phyloP scores from a whole-genome alignment of 1,140 invertebrate genomes.

The Meteorus sp. region DNA sequence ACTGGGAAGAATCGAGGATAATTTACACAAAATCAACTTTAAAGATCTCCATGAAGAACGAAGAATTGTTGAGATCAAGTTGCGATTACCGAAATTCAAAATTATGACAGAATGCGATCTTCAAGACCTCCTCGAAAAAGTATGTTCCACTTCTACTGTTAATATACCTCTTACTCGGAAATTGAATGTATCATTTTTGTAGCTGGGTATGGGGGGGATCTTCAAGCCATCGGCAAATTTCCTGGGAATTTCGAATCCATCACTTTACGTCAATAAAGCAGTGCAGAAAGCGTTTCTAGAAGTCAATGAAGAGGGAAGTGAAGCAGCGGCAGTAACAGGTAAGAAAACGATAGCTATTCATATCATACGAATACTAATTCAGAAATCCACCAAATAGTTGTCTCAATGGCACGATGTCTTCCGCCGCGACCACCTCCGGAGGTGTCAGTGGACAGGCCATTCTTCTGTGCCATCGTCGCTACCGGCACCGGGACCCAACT shows the following conservation, averaged over 20 bases:
- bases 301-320: conserved; percentile 64
- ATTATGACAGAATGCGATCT: conserved; percentile 66
- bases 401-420: conserved; percentile 39
- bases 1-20: conserved; percentile 56
- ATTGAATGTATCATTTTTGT: conserved; percentile 24
- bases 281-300: conserved; percentile 63
- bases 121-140: conserved; percentile 60
- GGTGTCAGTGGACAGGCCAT: conserved; percentile 4
- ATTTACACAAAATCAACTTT: conserved; percentile 56
- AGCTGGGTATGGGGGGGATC: conserved; percentile 65
- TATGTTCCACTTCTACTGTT: conserved; percentile 41
- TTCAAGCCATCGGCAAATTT: conserved; percentile 66
- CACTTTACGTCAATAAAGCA: conserved; percentile 59
- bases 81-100: conserved; percentile 73
- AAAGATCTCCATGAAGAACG: conserved; percentile 40
- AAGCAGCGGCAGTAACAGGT: conserved; percentile 59
- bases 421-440: conserved; percentile 35
- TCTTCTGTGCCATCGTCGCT: conserved; percentile 10
- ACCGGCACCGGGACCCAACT: background rate
- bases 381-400: conserved; percentile 28
- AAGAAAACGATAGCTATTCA: conserved; percentile 20
- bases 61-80: conserved; percentile 48
- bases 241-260: conserved; percentile 58
- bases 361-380: background rate
- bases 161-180: conserved; percentile 16